Evolutionary conservation across 2,888 invertebrate genomes (phyloP).

Genomic region (Pristionchus fissidentatus): DNA sequence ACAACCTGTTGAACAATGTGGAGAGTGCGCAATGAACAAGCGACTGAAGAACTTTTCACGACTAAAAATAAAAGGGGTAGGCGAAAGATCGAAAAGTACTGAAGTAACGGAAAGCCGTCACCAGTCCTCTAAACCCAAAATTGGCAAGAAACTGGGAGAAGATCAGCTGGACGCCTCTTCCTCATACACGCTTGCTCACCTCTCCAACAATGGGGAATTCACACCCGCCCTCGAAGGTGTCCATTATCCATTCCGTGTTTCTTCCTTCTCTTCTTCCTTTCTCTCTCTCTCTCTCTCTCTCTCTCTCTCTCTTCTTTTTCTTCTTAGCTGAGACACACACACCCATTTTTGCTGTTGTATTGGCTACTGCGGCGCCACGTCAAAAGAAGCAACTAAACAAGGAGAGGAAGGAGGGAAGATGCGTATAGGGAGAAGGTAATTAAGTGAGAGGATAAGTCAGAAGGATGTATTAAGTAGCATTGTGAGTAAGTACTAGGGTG

Average conservation of each 20-base stretch:
- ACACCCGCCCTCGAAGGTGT: slow-evolving; percentile 29
- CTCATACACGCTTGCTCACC: neutral
- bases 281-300: neutral
- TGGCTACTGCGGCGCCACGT: too few species aligned
- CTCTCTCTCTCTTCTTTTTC: neutral
- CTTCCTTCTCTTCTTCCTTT: slow-evolving; percentile 27
- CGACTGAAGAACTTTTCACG: too few species aligned
- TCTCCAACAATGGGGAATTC: neutral
- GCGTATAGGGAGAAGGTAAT: too few species aligned
- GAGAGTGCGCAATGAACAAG: too few species aligned
- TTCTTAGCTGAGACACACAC: neutral
- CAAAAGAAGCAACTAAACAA: too few species aligned
- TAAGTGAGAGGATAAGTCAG: too few species aligned
- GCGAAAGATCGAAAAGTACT: neutral
- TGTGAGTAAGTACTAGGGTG: too few species aligned
- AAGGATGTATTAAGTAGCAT: too few species aligned
- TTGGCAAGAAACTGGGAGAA: neutral
- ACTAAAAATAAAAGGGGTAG: too few species aligned
- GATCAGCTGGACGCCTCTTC: neutral
- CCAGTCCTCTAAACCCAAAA: neutral
- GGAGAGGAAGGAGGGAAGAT: too few species aligned
- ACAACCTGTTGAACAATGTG: too few species aligned
- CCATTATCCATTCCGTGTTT: slow-evolving; percentile 39
- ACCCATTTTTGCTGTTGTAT: slow-evolving; percentile 34
- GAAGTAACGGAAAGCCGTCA: neutral